Conservation (phyloP, 2,113 vertebrate genomes). For the Cacatua alba region DNA sequence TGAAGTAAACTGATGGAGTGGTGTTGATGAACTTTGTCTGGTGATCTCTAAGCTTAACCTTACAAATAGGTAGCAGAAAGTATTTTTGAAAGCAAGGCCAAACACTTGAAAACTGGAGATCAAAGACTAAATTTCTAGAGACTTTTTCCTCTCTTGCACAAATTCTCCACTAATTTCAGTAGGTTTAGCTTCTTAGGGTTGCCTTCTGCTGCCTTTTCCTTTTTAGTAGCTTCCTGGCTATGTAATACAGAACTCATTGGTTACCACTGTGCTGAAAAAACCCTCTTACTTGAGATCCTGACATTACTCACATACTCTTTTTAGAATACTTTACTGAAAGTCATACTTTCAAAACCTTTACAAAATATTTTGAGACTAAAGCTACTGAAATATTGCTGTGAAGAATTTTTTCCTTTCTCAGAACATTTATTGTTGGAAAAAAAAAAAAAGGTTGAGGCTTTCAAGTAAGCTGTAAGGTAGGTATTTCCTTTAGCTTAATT, state of each 20-base stretch:
- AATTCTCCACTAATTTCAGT: background rate
- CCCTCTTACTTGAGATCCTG: background rate
- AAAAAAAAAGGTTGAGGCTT: background rate
- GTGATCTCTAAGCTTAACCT: background rate
- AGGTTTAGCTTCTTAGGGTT: background rate
- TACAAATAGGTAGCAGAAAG: background rate
- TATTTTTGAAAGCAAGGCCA: background rate
- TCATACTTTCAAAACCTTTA: background rate
- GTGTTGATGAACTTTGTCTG: background rate
- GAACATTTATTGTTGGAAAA: background rate
- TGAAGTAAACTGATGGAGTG: background rate
- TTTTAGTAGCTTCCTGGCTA: background rate
- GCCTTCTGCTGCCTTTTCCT: background rate
- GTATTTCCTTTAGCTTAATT: background rate
- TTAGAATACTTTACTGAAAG: background rate
- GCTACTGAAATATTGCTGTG: background rate
- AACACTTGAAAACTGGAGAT: background rate
- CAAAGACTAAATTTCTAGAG: background rate
- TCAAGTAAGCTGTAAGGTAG: background rate
- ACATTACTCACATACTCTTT: background rate
- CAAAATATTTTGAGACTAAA: background rate
- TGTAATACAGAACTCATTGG: background rate
- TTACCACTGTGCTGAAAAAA: background rate
- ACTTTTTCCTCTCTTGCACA: too few species aligned
- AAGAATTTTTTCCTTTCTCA: background rate